Percentiles rank a stretch among this genome's conserved stretches.
These are phyloP conservation scores for Rhinella marina DNA, from an alignment of 2,797 vertebrate species.

Conservation along the genomic window DNA sequence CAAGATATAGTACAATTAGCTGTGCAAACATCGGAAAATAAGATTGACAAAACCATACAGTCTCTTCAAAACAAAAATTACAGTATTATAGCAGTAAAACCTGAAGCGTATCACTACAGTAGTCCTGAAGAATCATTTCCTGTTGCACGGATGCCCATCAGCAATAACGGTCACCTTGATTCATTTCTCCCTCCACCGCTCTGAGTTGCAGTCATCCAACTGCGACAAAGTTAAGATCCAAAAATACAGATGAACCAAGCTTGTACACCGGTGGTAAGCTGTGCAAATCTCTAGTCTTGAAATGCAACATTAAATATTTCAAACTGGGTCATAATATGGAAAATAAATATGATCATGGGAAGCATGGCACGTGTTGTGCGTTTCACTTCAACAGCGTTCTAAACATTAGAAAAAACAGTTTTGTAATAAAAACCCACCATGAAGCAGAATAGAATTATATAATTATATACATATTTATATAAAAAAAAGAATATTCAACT, in stretches of 20 bases:
- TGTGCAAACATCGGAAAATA: slow-evolving; percentile 20
- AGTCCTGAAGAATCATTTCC: not conserved
- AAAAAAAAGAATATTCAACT: slow-evolving; percentile 67
- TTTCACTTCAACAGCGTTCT: slow-evolving; percentile 66
- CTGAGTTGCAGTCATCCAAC: slow-evolving; percentile 73
- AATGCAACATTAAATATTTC: slow-evolving; percentile 61
- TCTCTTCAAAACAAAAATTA: slow-evolving; percentile 23
- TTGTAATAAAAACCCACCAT: slow-evolving; percentile 80
- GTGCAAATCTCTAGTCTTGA: slow-evolving; percentile 69
- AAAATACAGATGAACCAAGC: slow-evolving; percentile 65
- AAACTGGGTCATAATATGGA: slow-evolving; percentile 70
- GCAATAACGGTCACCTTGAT: not conserved
- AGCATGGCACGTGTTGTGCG: slow-evolving; percentile 72
- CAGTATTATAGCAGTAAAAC: slow-evolving; percentile 29
- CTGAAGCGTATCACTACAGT: slow-evolving; percentile 6
- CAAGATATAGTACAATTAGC: slow-evolving; percentile 11
- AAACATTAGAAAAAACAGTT: slow-evolving; percentile 65
- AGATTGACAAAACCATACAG: not conserved
- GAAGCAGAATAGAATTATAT: slow-evolving; percentile 74
- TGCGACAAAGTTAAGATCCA: slow-evolving; percentile 70
- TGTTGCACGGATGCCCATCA: not conserved
- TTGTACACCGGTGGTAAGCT: slow-evolving; percentile 78
- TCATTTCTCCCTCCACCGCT: not conserved
- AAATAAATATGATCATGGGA: slow-evolving; percentile 77
- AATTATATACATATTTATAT: slow-evolving; percentile 72